Evolutionary conservation across 2,797 vertebrate species (phyloP), one percentile per base, ranked within the genome.

Genomic region (Spinus pinus): DNA sequence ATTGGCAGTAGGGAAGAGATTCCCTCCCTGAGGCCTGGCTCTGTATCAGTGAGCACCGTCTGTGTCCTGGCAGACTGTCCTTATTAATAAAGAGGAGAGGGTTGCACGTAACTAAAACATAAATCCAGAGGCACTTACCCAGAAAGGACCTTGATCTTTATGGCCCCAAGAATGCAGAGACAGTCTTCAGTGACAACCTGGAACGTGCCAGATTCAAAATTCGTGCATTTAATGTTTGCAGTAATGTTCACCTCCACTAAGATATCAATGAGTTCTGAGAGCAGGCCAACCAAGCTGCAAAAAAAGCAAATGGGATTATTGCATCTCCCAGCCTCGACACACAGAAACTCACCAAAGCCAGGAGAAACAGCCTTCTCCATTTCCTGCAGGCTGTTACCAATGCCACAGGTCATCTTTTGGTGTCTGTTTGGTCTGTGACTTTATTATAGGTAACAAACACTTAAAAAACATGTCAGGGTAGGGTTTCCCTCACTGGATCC

Each of bases 111-210:
- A 20, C 0, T 2, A 57, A 57, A 73, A 42, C 22, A 50, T 4
- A 49, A 71, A 88, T 6, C 51, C 53, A 27, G 14, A 19, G 84
- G 78, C 69, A 39, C 94, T 88, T 54, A 96, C 96, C 90, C 85
- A 41, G 91, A 82, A 8, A 95, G 92, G 25, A 97, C 30, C 17
- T 82, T 39, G 77, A 96, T 24, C 67, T 78, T 91, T 60, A 96
- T 2, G 25, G 67, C 42, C 27, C 88, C 94, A 6, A 96, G 37
- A 23, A 88, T 5, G 60, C 69, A 82, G 69, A 83, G 83, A 21
- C 96, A 97, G 47, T 95, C 95, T 53, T 91, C 84, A 56, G 61
- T 50, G 31, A 88, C 6, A 1, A 96, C 61, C 66, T 95, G 93
- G 37, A 95, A 81, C 0, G 47, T 71, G 46, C 95, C 90, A 6